Evolutionary conservation across 2,113 vertebrate species (phyloP).

Genomic region (Heteronetta atricapilla): DNA sequence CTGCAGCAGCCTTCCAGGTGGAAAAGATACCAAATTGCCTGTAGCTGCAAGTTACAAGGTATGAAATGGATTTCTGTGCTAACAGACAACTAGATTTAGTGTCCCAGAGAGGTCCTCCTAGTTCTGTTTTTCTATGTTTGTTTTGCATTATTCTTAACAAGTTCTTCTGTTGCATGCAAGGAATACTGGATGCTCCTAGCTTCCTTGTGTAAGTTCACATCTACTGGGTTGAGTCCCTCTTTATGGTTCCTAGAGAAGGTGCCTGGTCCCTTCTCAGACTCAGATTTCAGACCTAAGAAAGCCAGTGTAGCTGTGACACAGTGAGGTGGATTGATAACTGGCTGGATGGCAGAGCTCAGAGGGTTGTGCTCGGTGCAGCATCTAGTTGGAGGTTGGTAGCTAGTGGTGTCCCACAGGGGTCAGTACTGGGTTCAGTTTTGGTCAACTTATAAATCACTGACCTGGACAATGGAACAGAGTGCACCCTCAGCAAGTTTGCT

Average conservation of each 20-base stretch:
- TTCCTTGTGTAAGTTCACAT: background rate
- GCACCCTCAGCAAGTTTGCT: too few relatives aligned
- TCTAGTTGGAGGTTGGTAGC: too few relatives aligned
- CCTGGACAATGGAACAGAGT: too few relatives aligned
- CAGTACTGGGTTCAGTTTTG: too few relatives aligned
- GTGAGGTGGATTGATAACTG: too few relatives aligned
- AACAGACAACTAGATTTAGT: background rate
- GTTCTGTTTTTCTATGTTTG: background rate
- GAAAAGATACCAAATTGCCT: background rate
- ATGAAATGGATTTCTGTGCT: background rate
- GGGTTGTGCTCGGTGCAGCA: too few relatives aligned
- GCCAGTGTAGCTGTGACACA: background rate
- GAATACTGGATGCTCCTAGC: background rate
- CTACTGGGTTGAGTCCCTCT: background rate
- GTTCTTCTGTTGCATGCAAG: background rate
- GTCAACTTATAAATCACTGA: too few relatives aligned
- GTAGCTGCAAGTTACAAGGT: background rate
- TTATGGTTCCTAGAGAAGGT: background rate
- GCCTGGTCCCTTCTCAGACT: background rate
- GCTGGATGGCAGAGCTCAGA: too few relatives aligned
- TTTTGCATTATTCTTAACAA: background rate
- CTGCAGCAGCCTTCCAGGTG: background rate
- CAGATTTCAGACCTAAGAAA: background rate
- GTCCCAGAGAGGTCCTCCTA: fast-evolving
- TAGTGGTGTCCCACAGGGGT: too few relatives aligned